These are phyloP conservation scores for Pachyseris speciosa DNA, from an alignment of 64 coral and sea anemone genomes.

Conservation along the genomic window DNA sequence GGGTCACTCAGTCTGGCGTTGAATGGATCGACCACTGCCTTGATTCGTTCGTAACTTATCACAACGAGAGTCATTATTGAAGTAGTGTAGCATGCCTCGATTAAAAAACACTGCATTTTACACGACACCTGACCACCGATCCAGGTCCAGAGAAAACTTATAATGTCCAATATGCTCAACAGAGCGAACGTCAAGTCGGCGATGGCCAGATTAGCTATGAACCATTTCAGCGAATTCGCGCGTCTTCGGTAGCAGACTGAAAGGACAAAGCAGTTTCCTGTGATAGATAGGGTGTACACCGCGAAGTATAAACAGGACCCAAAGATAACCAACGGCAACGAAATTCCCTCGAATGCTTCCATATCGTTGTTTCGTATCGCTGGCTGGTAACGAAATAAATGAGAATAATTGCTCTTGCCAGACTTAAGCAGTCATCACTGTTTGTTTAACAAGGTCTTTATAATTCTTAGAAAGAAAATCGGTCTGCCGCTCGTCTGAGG, in stretches of 20 bases:
- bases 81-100: constrained; percentile 30
- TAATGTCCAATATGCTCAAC: constrained; percentile 47
- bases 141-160: constrained; percentile 27
- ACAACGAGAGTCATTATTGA: constrained; percentile 58
- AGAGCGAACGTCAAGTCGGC: constrained; percentile 21
- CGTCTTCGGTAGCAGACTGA: constrained; percentile 10
- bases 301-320: too few relatives aligned
- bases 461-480: too few relatives aligned
- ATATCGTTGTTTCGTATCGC: too few relatives aligned
- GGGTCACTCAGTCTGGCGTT: neutral
- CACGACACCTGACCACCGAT: constrained; percentile 8
- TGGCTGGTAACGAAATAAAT: too few relatives aligned
- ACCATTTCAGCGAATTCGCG: neutral
- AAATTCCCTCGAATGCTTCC: too few relatives aligned
- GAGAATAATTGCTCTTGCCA: too few relatives aligned
- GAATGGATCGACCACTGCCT: constrained; percentile 25
- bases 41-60: constrained; percentile 30
- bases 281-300: neutral
- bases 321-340: too few relatives aligned
- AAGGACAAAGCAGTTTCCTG: constrained; percentile 37
- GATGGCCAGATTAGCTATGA: constrained; percentile 40
- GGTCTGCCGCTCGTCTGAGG: too few relatives aligned
- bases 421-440: too few relatives aligned
- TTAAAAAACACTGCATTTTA: constrained; percentile 40
- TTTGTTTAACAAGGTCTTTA: too few relatives aligned